Base-by-base conservation (phyloP, 1,140 invertebrate species). In the Atta cephalotes region DNA sequence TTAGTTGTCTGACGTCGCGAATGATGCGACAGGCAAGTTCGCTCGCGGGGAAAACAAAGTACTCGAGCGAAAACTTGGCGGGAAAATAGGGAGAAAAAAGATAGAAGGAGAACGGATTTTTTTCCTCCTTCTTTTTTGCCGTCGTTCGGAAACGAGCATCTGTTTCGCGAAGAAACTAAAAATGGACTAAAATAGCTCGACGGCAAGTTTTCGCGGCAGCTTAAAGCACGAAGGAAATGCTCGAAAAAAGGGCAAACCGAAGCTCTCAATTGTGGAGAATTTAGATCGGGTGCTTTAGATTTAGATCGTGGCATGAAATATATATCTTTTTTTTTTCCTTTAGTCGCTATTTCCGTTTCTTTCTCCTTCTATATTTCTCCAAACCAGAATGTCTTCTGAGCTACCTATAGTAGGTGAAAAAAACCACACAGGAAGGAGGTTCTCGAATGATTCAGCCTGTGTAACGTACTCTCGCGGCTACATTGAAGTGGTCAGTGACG, bases 401-500 rank as follows among this genome's bases (percentile, higher is more conserved):
- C 1, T 62, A 82, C 51, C 35, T 71, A 5, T 4, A 28, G 25
- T n/a, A 14, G 35, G 31, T 28, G 45, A 53, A 3, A 25, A 60
- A 72, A 58, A 60, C 56, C 53, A 31, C 6, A 49, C 9, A 9
- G 65, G 65, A 1, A 18, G 45, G 49, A 31, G 28, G 63, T 16
- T 25, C 28, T 77, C 63, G 65, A 56, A 62, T 90, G 87, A 89
- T 84, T 89, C 87, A 87, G 76, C 25, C 77, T 63, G 62, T 85
- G 63, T 76, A 85, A 85, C 66, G 49, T 85, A 65, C 53, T 86
- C 51, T 87, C 79, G 84, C 74, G 35, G 71, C 70, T 53, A 21
- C 71, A n/a, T 63, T 63, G 35, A 87, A 89, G 68, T 14, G 14
- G 35, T 62, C 60, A 76, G 70, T 88, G 56, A 86, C 62, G 60